phyloP scores from a whole-genome alignment of 2,888 invertebrate genomes.

The Leptopterna dolabrata region DNA sequence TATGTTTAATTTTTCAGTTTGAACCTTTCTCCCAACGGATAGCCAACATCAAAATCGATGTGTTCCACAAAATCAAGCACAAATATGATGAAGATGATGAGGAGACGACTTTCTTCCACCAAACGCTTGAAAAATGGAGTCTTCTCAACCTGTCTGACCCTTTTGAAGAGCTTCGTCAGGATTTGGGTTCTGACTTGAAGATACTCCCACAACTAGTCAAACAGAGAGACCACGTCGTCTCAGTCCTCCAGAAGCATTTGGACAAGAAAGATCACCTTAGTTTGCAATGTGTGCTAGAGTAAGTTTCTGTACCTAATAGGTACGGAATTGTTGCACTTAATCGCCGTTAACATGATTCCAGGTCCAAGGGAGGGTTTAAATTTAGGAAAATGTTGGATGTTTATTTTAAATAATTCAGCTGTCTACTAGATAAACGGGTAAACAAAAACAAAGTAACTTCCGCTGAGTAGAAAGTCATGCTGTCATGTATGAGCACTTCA shows the following conservation, averaged over 20 bases:
- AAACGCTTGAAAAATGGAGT: conserved; percentile 89
- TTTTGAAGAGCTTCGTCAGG: conserved; percentile 80
- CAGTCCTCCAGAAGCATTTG: conserved; percentile 79
- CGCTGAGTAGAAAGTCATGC: too few species aligned
- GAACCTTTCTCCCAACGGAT: conserved; percentile 89
- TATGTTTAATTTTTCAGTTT: conserved; percentile 73
- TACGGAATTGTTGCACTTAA: too few species aligned
- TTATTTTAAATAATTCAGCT: not conserved
- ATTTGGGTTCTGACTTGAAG: conserved; percentile 77
- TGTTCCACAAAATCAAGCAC: conserved; percentile 86
- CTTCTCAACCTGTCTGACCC: conserved; percentile 87
- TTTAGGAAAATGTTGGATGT: not conserved
- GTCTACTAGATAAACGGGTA: too few species aligned
- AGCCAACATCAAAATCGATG: conserved; percentile 85
- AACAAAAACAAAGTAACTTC: too few species aligned
- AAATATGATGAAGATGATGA: conserved; percentile 75
- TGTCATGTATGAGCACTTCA: too few species aligned
- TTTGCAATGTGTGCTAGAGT: conserved; percentile 87
- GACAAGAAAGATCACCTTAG: conserved; percentile 78
- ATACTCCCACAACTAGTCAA: conserved; percentile 88
- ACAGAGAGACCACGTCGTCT: conserved; percentile 80
- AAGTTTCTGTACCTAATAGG: conserved; percentile 69
- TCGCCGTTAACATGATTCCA: too few species aligned
- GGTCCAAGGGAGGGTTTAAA: too few species aligned
- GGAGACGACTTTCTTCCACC: conserved; percentile 80